These are phyloP conservation scores for Leucania comma DNA, from an alignment of 2,888 invertebrate genomes.

Conservation along the genomic window DNA sequence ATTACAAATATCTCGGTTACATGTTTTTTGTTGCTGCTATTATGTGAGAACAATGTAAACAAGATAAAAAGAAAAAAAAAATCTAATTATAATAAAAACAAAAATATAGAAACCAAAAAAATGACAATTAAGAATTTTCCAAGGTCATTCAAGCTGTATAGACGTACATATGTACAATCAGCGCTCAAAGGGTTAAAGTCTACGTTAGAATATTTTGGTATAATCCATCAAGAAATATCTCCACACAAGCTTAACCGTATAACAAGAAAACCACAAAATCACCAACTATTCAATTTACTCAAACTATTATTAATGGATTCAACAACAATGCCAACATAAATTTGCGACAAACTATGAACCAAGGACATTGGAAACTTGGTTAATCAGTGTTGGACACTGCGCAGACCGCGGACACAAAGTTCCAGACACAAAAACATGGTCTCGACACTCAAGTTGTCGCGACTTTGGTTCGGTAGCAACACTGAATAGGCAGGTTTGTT, in stretches of 20 bases:
- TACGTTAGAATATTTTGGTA: not conserved
- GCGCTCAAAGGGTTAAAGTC: no score
- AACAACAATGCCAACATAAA: constrained; percentile 52
- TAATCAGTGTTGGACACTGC: constrained; percentile 57
- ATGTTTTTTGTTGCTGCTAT: no score
- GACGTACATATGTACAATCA: no score
- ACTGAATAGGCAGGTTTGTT: constrained; percentile 15
- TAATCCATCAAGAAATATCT: constrained; percentile 5
- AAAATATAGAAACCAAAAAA: no score
- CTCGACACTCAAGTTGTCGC: constrained; percentile 38
- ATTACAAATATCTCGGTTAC: no score
- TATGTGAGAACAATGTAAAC: no score
- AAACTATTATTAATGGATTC: constrained; percentile 55
- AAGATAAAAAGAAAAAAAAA: no score
- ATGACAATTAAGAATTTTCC: no score
- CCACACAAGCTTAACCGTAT: not conserved
- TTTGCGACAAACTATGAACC: constrained; percentile 49
- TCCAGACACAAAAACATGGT: constrained; percentile 58
- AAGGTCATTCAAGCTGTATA: no score
- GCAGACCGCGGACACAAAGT: constrained; percentile 46
- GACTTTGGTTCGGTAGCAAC: constrained; percentile 18
- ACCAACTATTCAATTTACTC: constrained; percentile 41
- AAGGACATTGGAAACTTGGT: constrained; percentile 55
- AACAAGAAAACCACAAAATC: constrained; percentile 29
- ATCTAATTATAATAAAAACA: no score